phyloP scores from a whole-genome alignment of 2,888 invertebrate species.

The Plemyria rubiginata region DNA sequence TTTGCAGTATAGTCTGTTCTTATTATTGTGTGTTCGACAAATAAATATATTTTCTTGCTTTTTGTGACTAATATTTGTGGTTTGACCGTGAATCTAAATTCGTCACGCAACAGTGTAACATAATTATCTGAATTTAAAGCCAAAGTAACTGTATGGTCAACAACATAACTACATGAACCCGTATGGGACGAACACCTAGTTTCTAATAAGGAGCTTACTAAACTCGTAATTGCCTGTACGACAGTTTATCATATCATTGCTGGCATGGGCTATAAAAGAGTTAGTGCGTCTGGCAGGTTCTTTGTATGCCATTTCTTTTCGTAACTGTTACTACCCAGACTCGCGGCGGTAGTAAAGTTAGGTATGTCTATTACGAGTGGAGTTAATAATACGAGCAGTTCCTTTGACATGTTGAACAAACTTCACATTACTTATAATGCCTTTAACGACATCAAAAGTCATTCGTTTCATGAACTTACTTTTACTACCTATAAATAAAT shows the following conservation, averaged over 20 bases:
- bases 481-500: conserved; percentile 24
- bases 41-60: neutral
- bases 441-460: conserved; percentile 18
- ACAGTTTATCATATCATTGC: conserved; percentile 42
- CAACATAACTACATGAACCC: neutral
- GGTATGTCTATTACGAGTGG: conserved; percentile 12
- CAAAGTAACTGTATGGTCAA: neutral
- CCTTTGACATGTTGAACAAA: conserved; percentile 17
- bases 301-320: conserved; percentile 12
- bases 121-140: neutral
- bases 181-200: conserved; percentile 4
- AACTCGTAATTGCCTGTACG: conserved; percentile 19
- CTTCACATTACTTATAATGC: conserved; percentile 8
- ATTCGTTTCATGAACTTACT: conserved; percentile 15
- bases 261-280: conserved; percentile 40
- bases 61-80: neutral
- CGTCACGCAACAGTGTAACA: neutral
- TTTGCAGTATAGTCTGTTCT: too few relatives aligned
- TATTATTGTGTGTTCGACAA: neutral
- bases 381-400: conserved; percentile 6
- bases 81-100: neutral
- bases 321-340: conserved; percentile 14
- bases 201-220: conserved; percentile 17
- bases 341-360: neutral
- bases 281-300: conserved; percentile 38